phyloP scores from a whole-genome alignment of 37 sponge, comb jelly and placozoan genomes.

The Oopsacas minuta region DNA sequence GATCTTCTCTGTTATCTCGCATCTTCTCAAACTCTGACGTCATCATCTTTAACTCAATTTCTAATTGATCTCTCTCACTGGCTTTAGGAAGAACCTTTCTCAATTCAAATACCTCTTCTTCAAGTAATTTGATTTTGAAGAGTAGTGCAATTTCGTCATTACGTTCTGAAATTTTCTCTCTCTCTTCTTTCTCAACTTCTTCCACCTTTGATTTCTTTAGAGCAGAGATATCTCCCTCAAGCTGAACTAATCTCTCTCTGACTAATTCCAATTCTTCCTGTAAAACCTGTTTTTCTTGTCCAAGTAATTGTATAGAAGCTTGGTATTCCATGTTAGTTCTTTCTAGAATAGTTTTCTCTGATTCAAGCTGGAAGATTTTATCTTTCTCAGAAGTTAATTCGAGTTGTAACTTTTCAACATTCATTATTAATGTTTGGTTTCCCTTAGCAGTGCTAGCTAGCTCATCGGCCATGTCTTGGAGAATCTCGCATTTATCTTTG shows the following conservation, averaged over 20 bases:
- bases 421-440: neutral
- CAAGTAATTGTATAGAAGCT: neutral
- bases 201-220: neutral
- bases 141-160: neutral
- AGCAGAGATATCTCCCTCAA: neutral
- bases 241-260: neutral
- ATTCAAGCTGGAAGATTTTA: neutral
- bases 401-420: constrained; percentile 1
- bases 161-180: neutral
- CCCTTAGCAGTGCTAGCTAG: constrained; percentile 8
- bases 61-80: neutral
- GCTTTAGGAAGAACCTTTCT: neutral
- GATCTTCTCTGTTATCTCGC: neutral
- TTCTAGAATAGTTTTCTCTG: neutral
- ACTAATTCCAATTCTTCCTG: neutral
- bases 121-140: neutral
- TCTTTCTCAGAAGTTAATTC: neutral
- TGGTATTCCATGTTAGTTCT: neutral
- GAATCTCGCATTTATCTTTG: neutral
- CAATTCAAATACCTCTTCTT: neutral
- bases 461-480: neutral
- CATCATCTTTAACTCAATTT: neutral
- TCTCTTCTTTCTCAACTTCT: neutral
- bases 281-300: neutral
- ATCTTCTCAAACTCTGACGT: neutral